Percentiles rank a stretch among this genome's conserved stretches.
Evolutionary conservation across 2,797 vertebrate species (phyloP).

Genomic region (Pantherophis alleghaniensis): DNA sequence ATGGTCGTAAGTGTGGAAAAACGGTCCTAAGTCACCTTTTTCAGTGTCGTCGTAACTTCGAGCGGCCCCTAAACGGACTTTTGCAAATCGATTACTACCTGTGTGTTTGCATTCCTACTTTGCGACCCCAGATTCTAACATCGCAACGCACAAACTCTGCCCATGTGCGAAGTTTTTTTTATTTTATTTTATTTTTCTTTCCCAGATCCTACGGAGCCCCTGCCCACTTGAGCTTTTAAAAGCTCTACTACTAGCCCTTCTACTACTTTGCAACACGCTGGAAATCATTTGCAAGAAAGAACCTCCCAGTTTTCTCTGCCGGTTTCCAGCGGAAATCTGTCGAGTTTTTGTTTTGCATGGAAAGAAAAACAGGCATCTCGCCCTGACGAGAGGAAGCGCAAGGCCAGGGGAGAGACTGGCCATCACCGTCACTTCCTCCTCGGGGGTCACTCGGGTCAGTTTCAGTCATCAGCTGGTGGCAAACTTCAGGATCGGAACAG

Average conservation of each 20-base stretch:
- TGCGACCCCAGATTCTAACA: background rate
- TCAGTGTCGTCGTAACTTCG: background rate
- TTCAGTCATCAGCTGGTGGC: background rate
- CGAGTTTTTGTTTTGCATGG: background rate
- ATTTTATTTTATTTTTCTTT: background rate
- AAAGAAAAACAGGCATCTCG: conserved; percentile 10
- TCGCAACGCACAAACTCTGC: background rate
- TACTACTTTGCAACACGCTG: background rate
- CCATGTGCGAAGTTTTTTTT: background rate
- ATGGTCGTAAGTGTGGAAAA: background rate
- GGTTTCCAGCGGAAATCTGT: background rate
- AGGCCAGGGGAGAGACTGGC: background rate
- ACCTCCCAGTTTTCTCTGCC: too few relatives aligned
- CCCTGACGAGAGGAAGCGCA: conserved; percentile 3
- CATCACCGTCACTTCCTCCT: conserved; percentile 9
- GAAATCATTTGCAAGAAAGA: background rate
- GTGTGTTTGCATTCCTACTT: too few relatives aligned
- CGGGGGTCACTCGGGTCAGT: background rate
- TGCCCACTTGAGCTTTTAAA: too few relatives aligned
- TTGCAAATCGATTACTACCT: background rate
- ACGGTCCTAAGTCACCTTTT: background rate
- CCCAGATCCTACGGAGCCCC: background rate
- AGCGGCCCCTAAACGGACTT: background rate
- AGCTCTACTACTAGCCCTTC: background rate
- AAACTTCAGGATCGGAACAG: background rate